These are phyloP conservation scores for Apis mellifera DNA, from an alignment of 1,140 invertebrate genomes.

Conservation along the genomic window DNA sequence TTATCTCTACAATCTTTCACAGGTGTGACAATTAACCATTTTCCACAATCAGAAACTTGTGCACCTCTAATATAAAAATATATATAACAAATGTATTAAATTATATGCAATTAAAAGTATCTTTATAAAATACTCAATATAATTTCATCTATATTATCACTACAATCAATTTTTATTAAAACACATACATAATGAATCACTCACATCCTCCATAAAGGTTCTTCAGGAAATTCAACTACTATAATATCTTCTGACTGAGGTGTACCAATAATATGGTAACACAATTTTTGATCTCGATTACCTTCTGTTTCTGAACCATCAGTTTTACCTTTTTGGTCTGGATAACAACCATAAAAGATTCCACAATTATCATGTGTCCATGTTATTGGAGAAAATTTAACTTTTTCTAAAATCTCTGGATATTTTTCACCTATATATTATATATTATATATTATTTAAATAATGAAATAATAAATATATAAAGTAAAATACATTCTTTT, in stretches of 20 bases:
- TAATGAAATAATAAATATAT: background rate
- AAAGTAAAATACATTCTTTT: background rate
- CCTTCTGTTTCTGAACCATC: conserved; percentile 95
- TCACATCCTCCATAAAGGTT: conserved; percentile 96
- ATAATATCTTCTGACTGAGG: conserved; percentile 94
- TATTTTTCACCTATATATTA: conserved; percentile 88
- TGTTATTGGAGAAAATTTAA: conserved; percentile 94
- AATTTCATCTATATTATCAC: background rate
- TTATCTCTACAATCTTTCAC: conserved; percentile 94
- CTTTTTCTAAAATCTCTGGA: conserved; percentile 92
- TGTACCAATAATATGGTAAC: conserved; percentile 95
- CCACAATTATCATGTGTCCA: conserved; percentile 98
- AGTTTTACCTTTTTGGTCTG: conserved; percentile 89
- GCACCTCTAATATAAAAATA: conserved; percentile 83
- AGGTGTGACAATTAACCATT: conserved; percentile 91
- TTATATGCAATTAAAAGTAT: background rate
- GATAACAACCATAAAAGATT: conserved; percentile 95
- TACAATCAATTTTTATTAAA: background rate
- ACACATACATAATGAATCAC: conserved; percentile 67
- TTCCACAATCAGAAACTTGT: conserved; percentile 94
- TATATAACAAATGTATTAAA: background rate
- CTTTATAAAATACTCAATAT: background rate
- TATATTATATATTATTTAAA: conserved; percentile 25
- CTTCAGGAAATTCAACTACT: conserved; percentile 94
- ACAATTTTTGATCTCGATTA: conserved; percentile 95